Evolutionary conservation across 2,797 vertebrate species (phyloP).

Genomic region (Iguana delicatissima): DNA sequence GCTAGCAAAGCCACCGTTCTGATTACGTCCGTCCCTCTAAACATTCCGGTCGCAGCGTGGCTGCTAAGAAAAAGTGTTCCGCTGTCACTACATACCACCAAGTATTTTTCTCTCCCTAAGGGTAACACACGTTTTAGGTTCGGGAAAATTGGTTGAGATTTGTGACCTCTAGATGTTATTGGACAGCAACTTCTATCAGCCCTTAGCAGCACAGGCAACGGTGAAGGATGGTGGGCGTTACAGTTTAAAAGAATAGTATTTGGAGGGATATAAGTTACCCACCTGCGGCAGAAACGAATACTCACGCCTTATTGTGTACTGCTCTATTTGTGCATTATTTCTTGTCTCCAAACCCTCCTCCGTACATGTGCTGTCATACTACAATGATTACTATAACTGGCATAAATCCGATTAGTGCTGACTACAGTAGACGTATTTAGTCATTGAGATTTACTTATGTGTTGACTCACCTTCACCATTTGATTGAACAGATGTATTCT

Average conservation of each 20-base stretch:
- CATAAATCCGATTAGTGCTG: too few relatives aligned
- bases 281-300: neutral
- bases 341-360: neutral
- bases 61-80: conserved; percentile 43
- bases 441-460: too few relatives aligned
- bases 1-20: neutral
- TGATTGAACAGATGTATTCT: too few relatives aligned
- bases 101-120: neutral
- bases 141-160: neutral
- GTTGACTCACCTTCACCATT: too few relatives aligned
- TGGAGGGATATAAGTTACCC: neutral
- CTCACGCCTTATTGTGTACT: neutral
- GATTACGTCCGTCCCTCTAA: neutral
- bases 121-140: neutral
- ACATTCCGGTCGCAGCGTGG: neutral
- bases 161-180: neutral
- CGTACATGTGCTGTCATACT: too few relatives aligned
- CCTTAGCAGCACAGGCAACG: too few relatives aligned
- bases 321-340: neutral
- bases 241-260: neutral
- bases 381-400: too few relatives aligned
- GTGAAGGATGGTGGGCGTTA: too few relatives aligned
- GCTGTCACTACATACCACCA: neutral
- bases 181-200: neutral
- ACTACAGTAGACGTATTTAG: too few relatives aligned